These are phyloP conservation scores for Electrona antarctica DNA, from an alignment of 2,113 vertebrate species.

Conservation along the genomic window DNA sequence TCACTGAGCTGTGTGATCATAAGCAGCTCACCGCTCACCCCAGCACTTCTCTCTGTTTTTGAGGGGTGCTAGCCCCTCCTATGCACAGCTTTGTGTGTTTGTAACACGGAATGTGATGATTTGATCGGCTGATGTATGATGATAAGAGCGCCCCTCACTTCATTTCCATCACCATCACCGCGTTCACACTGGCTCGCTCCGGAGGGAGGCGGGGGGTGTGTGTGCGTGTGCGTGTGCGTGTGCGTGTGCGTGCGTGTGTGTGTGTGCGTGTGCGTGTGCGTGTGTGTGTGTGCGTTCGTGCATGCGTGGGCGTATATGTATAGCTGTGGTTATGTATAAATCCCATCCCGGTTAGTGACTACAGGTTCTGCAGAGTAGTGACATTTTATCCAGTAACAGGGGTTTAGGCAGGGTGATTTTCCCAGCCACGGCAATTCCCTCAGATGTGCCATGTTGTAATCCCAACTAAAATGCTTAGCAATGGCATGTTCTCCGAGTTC, in stretches of 20 bases:
- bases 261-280: constrained; percentile 1
- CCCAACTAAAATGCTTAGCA: constrained; percentile 29
- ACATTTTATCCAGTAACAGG: constrained; percentile 1
- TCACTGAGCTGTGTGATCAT: too few species aligned
- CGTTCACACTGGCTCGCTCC: too few species aligned
- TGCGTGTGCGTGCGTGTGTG: constrained; percentile 1
- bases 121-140: too few species aligned
- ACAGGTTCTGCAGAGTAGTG: not conserved
- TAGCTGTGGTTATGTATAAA: not conserved
- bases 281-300: constrained; percentile 1
- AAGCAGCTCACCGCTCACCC: too few species aligned
- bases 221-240: not conserved
- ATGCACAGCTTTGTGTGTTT: too few species aligned
- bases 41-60: too few species aligned
- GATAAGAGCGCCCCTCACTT: too few species aligned
- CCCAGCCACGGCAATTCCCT: not conserved
- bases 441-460: constrained; percentile 21
- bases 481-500: constrained; percentile 28
- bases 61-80: too few species aligned
- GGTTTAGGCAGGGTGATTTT: constrained; percentile 7
- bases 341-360: too few species aligned
- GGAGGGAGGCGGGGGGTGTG: too few species aligned
- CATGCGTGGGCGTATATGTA: not conserved
- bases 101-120: too few species aligned
- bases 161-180: too few species aligned